Evolutionary conservation across 1,140 invertebrate genomes (phyloP).

Genomic region (Luehdorfia chinensis): DNA sequence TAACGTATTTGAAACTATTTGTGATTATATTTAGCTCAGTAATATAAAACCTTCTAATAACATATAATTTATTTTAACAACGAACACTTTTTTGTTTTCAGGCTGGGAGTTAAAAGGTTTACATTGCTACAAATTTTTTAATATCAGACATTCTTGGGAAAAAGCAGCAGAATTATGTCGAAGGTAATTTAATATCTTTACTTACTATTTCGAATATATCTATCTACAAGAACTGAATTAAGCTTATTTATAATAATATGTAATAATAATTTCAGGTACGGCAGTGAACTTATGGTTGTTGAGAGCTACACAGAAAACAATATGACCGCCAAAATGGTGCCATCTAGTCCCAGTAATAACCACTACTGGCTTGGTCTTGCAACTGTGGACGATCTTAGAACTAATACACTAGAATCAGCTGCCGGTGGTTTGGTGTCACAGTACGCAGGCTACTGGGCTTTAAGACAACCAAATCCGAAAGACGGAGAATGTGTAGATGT

Average conservation of each 20-base stretch:
- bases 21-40: too few species aligned
- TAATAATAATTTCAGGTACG: conserved; percentile 88
- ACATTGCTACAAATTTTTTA: conserved; percentile 97
- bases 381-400: conserved; percentile 93
- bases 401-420: conserved; percentile 95
- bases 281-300: conserved; percentile 93
- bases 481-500: conserved; percentile 93
- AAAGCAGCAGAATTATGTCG: conserved; percentile 95
- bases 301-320: conserved; percentile 95
- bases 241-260: too few species aligned
- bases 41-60: too few species aligned
- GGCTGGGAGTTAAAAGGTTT: conserved; percentile 95
- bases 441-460: conserved; percentile 94
- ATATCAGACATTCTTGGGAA: conserved; percentile 96
- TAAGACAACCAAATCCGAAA: conserved; percentile 90
- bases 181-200: conserved; percentile 80
- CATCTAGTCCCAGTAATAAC: conserved; percentile 77
- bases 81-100: conserved; percentile 81
- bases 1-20: too few species aligned
- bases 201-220: too few species aligned
- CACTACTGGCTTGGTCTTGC: conserved; percentile 93
- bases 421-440: conserved; percentile 94
- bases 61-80: too few species aligned
- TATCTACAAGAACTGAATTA: too few species aligned
- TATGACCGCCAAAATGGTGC: conserved; percentile 88